phyloP scores from a whole-genome alignment of 92 coral and sea anemone genomes.

The Nematostella vectensis region DNA sequence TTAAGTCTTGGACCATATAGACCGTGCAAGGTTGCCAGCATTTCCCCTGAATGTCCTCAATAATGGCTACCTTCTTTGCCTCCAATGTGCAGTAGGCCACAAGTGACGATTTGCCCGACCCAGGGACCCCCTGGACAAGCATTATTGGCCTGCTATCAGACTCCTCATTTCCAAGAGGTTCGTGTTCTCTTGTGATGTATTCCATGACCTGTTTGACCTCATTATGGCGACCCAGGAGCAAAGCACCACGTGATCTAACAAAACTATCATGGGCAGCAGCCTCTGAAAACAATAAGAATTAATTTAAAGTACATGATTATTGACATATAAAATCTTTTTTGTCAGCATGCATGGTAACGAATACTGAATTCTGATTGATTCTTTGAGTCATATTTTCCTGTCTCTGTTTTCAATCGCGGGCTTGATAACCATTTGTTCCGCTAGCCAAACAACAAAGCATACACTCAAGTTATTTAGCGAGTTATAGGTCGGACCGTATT shows the following conservation, averaged over 20 bases:
- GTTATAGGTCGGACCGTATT: too few relatives aligned
- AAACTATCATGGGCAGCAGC: slow-evolving; percentile 50
- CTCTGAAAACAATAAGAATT: slow-evolving; percentile 16
- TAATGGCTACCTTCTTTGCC: slow-evolving; percentile 42
- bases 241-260: slow-evolving; percentile 49
- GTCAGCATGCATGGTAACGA: too few relatives aligned
- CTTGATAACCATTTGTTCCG: too few relatives aligned
- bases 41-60: too few relatives aligned
- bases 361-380: too few relatives aligned
- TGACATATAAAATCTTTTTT: neutral
- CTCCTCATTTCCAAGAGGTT: slow-evolving; percentile 12
- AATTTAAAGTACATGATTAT: neutral
- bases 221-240: slow-evolving; percentile 43
- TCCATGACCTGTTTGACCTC: slow-evolving; percentile 45
- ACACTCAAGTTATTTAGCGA: too few relatives aligned
- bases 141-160: slow-evolving; percentile 17
- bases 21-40: too few relatives aligned
- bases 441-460: too few relatives aligned
- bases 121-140: slow-evolving; percentile 54
- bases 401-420: too few relatives aligned
- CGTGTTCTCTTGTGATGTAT: slow-evolving; percentile 30
- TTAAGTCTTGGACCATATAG: too few relatives aligned
- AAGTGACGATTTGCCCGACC: slow-evolving; percentile 68
- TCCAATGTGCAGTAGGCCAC: slow-evolving; percentile 57
- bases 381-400: too few relatives aligned